Base-by-base conservation (phyloP, 2,797 vertebrate genomes). In the Xiphorhynchus erythropygius region DNA sequence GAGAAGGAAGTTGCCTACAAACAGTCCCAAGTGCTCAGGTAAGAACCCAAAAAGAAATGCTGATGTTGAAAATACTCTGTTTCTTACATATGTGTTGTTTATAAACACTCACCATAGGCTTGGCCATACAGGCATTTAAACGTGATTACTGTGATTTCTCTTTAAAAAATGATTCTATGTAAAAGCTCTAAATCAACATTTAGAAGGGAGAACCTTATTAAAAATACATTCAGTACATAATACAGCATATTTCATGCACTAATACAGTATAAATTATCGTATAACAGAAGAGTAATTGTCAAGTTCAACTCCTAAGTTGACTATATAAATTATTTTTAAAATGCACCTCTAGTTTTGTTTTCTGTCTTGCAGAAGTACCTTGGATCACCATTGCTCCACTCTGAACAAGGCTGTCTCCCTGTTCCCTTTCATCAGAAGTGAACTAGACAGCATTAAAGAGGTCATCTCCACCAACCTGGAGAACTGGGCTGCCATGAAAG, bases 21-120 rank as follows among this genome's bases (percentile, higher is more conserved):
- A 68, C 96, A 96, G 60, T 92, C 96, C 16, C 96, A 98, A 84
- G 78, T 87, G 67, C 97, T 98, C 90, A 98, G 98, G 99, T 99
- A 95, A 98, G 97, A 85, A 18, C 22, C n/a, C 46, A 12, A 25
- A 70, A 60, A 32, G 30, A 37, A 69, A 49, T 52, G 69, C 28
- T 11, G 23, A 3, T 35, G 63, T 15, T 55, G 55, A 74, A 69
- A 74, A n/a, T 42, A 10, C 7, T 42, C 9, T 35, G 2, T 65
- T 68, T 73, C 32, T 46, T 46, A 24, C 1, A 1, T 5, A 7
- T 3, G 1, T 37, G 4, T 27, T 62, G 13, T 64, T 60, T 53
- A 42, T 27, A 24, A 71, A 52, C 67, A 28, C 7, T 81, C 41
- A 55, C 18, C 15, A 9, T 8, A 39, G 77, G 23, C 30, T 25